Evolutionary conservation across 2,113 vertebrate genomes (phyloP).

Genomic region (Spilogale gracilis): DNA sequence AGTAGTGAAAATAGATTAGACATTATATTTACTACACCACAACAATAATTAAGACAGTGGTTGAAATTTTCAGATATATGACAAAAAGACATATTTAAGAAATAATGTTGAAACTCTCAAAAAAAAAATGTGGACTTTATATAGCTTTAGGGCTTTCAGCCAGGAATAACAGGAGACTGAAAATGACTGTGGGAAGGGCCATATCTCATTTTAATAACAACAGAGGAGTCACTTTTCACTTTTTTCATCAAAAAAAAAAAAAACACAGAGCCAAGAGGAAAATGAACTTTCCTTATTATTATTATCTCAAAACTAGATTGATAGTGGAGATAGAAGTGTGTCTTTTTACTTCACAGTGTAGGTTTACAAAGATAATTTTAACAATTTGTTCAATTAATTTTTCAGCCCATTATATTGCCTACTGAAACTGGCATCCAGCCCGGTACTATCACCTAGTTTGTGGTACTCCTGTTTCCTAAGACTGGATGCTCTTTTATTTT

Average conservation of each 20-base stretch:
- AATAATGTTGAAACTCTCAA: background rate
- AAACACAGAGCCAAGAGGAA: background rate
- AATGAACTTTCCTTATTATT: background rate
- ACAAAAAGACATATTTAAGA: background rate
- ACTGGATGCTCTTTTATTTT: background rate
- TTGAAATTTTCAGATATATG: conserved; percentile 27
- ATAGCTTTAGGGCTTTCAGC: background rate
- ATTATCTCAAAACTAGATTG: background rate
- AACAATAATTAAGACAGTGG: conserved; percentile 56
- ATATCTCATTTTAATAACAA: background rate
- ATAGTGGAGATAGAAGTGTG: background rate
- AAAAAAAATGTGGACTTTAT: background rate
- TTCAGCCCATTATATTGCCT: background rate
- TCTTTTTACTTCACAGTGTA: background rate
- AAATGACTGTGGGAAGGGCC: background rate
- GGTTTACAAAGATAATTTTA: background rate
- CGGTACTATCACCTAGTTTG: background rate
- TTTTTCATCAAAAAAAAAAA: background rate
- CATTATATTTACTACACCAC: conserved; percentile 59
- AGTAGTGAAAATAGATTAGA: conserved; percentile 59
- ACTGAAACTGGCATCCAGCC: background rate
- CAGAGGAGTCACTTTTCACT: background rate
- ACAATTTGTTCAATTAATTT: background rate
- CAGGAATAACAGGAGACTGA: background rate
- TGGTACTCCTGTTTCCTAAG: background rate